These are phyloP conservation scores for Camponotus floridanus DNA, from an alignment of 1,140 invertebrate species.

Conservation along the genomic window DNA sequence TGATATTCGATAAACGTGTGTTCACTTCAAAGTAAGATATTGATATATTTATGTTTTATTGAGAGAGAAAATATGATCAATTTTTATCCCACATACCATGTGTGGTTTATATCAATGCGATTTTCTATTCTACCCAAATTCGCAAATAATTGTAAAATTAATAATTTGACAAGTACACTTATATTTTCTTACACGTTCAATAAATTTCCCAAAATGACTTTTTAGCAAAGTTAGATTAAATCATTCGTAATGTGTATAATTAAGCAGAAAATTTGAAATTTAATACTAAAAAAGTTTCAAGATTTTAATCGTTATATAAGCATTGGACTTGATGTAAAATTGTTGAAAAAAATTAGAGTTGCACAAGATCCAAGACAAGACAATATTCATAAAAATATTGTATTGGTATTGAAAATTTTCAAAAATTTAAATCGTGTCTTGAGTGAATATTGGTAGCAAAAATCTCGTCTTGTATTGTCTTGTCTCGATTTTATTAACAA, in stretches of 20 bases:
- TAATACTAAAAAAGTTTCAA: not conserved
- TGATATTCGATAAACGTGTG: conserved; percentile 1
- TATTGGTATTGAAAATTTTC: too few relatives aligned
- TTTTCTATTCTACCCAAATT: not conserved
- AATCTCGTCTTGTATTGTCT: too few relatives aligned
- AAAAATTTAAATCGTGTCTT: too few relatives aligned
- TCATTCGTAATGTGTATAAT: not conserved
- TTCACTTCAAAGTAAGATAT: not conserved
- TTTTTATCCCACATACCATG: not conserved
- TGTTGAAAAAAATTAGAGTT: not conserved
- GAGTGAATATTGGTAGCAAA: too few relatives aligned
- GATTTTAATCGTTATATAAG: not conserved
- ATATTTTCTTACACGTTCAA: not conserved
- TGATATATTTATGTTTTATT: not conserved
- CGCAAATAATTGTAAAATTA: not conserved
- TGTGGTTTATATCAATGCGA: not conserved
- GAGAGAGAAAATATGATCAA: not conserved
- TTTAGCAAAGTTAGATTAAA: conserved; percentile 25
- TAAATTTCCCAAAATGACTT: not conserved
- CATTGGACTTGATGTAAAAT: not conserved
- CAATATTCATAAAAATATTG: too few relatives aligned
- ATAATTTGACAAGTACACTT: not conserved
- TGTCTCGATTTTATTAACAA: too few relatives aligned
- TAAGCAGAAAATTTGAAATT: not conserved
- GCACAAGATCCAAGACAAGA: too few relatives aligned